Evolutionary conservation across 1,140 invertebrate genomes (phyloP).

Genomic region (Zaprionus lachaisei): DNA sequence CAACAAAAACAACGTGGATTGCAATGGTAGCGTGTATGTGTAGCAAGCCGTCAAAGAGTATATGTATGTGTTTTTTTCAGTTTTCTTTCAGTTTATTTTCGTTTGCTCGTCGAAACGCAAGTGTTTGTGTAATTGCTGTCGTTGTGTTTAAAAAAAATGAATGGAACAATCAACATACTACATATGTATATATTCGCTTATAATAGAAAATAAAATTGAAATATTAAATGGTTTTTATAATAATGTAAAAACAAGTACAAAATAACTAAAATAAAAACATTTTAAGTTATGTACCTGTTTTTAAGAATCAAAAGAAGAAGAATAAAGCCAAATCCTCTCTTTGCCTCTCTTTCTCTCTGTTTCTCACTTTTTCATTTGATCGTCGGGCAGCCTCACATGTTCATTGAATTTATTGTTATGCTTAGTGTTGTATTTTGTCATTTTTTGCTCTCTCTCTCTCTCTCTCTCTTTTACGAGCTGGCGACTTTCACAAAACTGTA

Average conservation of each 20-base stretch:
- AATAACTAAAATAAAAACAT: background rate
- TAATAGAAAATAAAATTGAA: constrained; percentile 11
- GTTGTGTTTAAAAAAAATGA: constrained; percentile 27
- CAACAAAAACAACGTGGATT: constrained; percentile 53
- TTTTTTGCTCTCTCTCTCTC: constrained; percentile 44
- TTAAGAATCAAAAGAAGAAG: constrained; percentile 18
- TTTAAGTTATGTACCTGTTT: background rate
- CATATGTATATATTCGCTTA: background rate
- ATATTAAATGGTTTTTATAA: background rate
- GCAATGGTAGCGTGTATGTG: constrained; percentile 46
- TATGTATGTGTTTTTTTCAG: constrained; percentile 54
- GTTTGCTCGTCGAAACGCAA: constrained; percentile 63
- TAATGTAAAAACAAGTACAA: background rate
- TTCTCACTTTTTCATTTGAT: constrained; percentile 33
- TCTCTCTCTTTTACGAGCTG: constrained; percentile 37
- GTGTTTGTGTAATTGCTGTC: constrained; percentile 59
- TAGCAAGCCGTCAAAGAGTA: constrained; percentile 36
- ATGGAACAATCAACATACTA: background rate
- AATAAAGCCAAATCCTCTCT: constrained; percentile 16
- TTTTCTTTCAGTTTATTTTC: constrained; percentile 76
- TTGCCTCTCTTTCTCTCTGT: background rate
- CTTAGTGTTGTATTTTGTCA: constrained; percentile 61
- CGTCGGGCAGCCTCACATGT: constrained; percentile 19
- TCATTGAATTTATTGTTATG: constrained; percentile 63
- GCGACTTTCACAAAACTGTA: constrained; percentile 71